A percentile compares a stretch with the other conserved stretches of the same genome.
Evolutionary conservation across 2,888 invertebrate genomes (phyloP).

Genomic region (Athalia cordata): DNA sequence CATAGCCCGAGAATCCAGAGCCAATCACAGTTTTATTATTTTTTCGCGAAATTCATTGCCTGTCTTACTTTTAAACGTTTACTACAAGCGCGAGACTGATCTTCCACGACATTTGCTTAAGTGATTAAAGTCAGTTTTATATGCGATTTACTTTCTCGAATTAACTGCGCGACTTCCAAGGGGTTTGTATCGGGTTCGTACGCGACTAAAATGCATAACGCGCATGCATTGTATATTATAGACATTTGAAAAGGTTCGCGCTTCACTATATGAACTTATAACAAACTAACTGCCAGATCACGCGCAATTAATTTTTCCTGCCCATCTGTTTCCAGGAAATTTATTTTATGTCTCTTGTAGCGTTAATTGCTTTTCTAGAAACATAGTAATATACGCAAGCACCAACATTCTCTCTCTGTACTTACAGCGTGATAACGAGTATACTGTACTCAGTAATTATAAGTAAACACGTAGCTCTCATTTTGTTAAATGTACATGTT

Average conservation of each 20-base stretch:
- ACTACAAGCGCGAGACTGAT: constrained; percentile 24
- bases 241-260: neutral
- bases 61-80: constrained; percentile 7
- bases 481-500: neutral
- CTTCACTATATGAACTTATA: neutral
- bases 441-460: constrained; percentile 6
- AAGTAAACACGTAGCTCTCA: constrained; percentile 5
- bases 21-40: constrained; percentile 21
- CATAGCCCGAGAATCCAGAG: neutral
- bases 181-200: neutral
- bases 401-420: constrained; percentile 24
- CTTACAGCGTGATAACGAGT: constrained; percentile 27
- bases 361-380: constrained; percentile 37
- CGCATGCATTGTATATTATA: neutral
- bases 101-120: constrained; percentile 21
- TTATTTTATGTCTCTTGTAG: constrained; percentile 6
- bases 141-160: constrained; percentile 28
- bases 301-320: constrained; percentile 26
- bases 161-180: neutral
- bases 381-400: neutral
- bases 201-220: too few relatives aligned
- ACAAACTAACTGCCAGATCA: constrained; percentile 21
- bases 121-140: constrained; percentile 37
- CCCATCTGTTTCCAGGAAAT: constrained; percentile 31
- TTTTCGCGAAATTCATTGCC: constrained; percentile 6